These are phyloP conservation scores for Austrolebias charrua DNA, from an alignment of 2,797 vertebrate species.

Conservation along the genomic window DNA sequence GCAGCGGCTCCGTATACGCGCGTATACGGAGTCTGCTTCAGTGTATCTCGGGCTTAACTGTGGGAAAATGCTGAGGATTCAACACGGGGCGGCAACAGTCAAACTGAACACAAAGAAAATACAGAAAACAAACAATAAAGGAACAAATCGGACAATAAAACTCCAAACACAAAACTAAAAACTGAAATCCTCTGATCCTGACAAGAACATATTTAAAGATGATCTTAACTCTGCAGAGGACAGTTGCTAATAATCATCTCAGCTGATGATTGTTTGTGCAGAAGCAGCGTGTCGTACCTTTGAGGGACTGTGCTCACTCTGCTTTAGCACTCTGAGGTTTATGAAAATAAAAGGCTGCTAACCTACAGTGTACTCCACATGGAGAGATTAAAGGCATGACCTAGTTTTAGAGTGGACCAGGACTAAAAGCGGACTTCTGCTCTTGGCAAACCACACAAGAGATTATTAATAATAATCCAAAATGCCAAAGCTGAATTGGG, in stretches of 20 bases:
- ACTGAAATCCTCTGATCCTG: background rate
- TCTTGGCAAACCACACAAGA: slow-evolving; percentile 66
- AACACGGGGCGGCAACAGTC: too few species aligned
- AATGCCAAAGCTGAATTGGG: slow-evolving; percentile 64
- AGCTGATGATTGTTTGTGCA: slow-evolving; percentile 5
- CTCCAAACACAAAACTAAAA: background rate
- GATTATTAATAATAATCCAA: slow-evolving; percentile 80
- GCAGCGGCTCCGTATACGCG: too few species aligned
- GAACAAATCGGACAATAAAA: too few species aligned
- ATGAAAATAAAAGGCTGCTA: slow-evolving; percentile 60
- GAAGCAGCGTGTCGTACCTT: slow-evolving; percentile 9
- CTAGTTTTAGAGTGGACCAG: slow-evolving; percentile 70
- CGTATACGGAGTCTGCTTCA: too few species aligned
- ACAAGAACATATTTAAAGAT: background rate
- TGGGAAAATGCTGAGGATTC: too few species aligned
- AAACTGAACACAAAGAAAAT: too few species aligned
- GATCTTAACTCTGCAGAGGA: background rate
- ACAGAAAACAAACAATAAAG: too few species aligned
- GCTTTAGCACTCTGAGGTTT: slow-evolving; percentile 47
- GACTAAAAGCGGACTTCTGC: slow-evolving; percentile 73
- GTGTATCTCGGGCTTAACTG: too few species aligned
- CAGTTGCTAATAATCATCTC: slow-evolving; percentile 8
- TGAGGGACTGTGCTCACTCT: slow-evolving; percentile 27
- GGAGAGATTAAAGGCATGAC: slow-evolving; percentile 72
- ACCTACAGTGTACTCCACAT: slow-evolving; percentile 59